Evolutionary conservation across 1,140 invertebrate species (phyloP), one percentile per base, ranked within the genome.

Genomic region (Drosophila micromelanica): DNA sequence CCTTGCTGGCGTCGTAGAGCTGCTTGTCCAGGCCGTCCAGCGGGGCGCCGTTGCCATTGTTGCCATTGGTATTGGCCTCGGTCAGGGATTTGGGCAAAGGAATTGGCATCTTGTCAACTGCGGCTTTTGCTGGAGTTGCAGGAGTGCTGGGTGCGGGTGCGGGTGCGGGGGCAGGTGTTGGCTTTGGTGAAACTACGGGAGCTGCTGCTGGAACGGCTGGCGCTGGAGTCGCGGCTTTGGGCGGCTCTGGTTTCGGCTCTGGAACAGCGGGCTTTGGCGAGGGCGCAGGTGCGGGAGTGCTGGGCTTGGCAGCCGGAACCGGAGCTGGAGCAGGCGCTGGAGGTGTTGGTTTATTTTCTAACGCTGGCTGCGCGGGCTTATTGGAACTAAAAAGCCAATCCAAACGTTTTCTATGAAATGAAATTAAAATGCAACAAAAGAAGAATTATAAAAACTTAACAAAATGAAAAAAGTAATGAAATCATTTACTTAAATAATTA

Each of bases 361-460:
- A 60, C 51, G 85, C 90, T 27, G 49, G 68, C 32, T 72, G 67
- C 67, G 78, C 73, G 17, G 81, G 81, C 63, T 85, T 89, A 55
- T 91, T 90, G 40, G 72, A 67, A 68, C 67, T 75, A 70, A 91
- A 91, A 69, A 91, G 73, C 90, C 90, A 91, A 68, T 76, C 80
- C 73, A 91, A 90, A 67, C 85, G 90, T 80, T 91, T 91, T 61
- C 90, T 91, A 91, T 52, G 69, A 67, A 64, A 73, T 57, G n/a
- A 46, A 61, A 70, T 32, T 6, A 62, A 60, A 71, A 60, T n/a
- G 55, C 51, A 74, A 60, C 38, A 32, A 35, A 59, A 71, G 38
- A 59, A 23, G 38, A 35, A 35, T 35, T 0, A 8, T 35, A 2
- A 35, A 35, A 8, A 35, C 8, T 60, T 60, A 61, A 37, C 0